Evolutionary conservation across 2,888 invertebrate genomes (phyloP).

Genomic region (Dugesia japonica): DNA sequence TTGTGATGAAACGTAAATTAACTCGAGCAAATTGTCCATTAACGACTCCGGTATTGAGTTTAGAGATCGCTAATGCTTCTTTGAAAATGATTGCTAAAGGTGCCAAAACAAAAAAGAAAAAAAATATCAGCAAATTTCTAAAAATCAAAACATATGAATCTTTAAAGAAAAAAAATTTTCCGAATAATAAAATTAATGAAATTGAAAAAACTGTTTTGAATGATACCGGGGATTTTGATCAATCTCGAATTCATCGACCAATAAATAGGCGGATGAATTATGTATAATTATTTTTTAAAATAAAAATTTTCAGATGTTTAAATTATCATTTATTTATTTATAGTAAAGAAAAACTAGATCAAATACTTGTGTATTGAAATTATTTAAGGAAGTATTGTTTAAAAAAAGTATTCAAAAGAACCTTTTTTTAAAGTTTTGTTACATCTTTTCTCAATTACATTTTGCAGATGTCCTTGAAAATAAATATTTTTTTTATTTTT

Average conservation of each 20-base stretch:
- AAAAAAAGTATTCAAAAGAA: too few species aligned
- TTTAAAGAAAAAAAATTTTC: background rate
- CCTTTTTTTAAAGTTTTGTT: too few species aligned
- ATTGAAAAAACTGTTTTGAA: background rate
- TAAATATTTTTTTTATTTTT: too few species aligned
- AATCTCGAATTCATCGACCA: background rate
- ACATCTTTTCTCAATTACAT: too few species aligned
- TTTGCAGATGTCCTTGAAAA: too few species aligned
- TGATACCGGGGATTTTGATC: background rate
- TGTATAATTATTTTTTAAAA: background rate
- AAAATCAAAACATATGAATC: background rate
- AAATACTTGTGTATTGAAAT: too few species aligned
- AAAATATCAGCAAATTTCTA: background rate
- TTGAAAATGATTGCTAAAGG: constrained; percentile 7
- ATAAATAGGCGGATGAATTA: background rate
- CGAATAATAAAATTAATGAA: background rate
- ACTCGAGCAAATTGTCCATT: background rate
- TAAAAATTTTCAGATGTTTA: too few species aligned
- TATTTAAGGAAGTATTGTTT: too few species aligned
- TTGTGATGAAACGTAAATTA: background rate
- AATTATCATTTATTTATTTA: too few species aligned
- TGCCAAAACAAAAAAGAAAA: constrained; percentile 14
- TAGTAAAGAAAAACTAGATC: too few species aligned
- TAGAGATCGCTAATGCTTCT: constrained; percentile 1
- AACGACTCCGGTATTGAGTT: background rate